Base-by-base conservation (phyloP, 2,797 vertebrate species). In the Malacoctenus gilli region DNA sequence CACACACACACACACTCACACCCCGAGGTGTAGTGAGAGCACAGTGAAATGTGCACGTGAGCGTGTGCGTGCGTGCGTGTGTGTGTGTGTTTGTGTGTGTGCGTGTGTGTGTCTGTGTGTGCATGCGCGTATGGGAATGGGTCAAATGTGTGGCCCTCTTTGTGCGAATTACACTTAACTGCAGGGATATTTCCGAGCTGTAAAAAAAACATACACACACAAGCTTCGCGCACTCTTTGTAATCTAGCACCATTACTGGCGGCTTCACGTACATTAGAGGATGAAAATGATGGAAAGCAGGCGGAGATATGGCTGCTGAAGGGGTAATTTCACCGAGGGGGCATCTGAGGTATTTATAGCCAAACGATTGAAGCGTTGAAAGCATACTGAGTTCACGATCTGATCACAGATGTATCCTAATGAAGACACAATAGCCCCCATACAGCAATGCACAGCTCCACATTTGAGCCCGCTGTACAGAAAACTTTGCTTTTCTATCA, bases 251-350 rank as follows among this genome's bases (percentile, higher is more conserved):
- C 85, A 90, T 92, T 91, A 89, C 82, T 63, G 69, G 61, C 77
- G 52, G 85, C 83, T 90, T 90, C 86, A 85, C 56, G 69, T 88
- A 85, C 87, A 90, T 91, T 89, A 90, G 81, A 85, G 73, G 75
- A 84, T 65, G 81, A 73, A 83, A 85, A 85, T 81, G 70, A 83
- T 75, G 43, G 76, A 70, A 77, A 67, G 67, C 61, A 42, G 67
- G 41, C 60, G 49, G 58, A 70, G 71, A 70, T 31, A 56, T 36
- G 68, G 48, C 53, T 15, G 47, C 60, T 78, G 60, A 71, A 59
- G 71, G 80, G 84, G 75, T 75, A 64, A 83, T 82, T 79, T 84
- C 57, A 86, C 64, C 10, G 48, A 79, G 69, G 62, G 78, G 73
- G 74, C 59, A 77, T 77, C 50, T 52, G 65, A 70, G 61, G 67